A percentile compares a stretch with the other conserved stretches of the same genome.
These are phyloP conservation scores for Cantharis rufa DNA, from an alignment of 2,888 invertebrate species.

Conservation along the genomic window DNA sequence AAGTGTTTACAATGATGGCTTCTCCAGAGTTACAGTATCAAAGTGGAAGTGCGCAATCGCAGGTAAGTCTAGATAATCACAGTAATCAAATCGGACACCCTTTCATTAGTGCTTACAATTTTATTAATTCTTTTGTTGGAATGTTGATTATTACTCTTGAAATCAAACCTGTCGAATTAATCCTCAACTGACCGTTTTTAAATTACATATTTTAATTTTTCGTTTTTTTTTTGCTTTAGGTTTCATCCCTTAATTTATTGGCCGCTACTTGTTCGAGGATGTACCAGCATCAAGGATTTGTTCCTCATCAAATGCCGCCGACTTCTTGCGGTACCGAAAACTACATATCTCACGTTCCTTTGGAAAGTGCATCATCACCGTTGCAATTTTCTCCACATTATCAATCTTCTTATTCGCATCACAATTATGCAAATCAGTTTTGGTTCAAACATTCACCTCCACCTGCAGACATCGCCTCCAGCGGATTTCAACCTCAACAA, in stretches of 20 bases:
- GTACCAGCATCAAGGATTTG: slow-evolving; percentile 46
- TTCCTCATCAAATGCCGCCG: slow-evolving; percentile 47
- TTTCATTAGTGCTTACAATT: slow-evolving; percentile 51
- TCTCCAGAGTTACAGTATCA: slow-evolving; percentile 51
- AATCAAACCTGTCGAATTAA: slow-evolving; percentile 28
- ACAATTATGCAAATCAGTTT: slow-evolving; percentile 45
- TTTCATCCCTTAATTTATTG: slow-evolving; percentile 50
- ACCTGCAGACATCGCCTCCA: slow-evolving; percentile 50
- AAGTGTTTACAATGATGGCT: slow-evolving; percentile 52
- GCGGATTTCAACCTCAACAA: slow-evolving; percentile 58
- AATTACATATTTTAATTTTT: slow-evolving; percentile 6
- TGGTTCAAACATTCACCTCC: slow-evolving; percentile 55
- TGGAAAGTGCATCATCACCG: slow-evolving; percentile 47
- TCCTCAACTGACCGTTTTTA: slow-evolving; percentile 1
- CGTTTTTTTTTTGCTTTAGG: slow-evolving; percentile 39
- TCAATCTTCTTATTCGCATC: slow-evolving; percentile 39
- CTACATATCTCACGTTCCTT: slow-evolving; percentile 47
- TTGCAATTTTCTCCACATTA: slow-evolving; percentile 53
- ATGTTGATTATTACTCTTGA: slow-evolving; percentile 28
- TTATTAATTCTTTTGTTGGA: slow-evolving; percentile 44
- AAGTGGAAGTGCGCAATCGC: slow-evolving; percentile 51
- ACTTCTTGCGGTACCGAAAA: slow-evolving; percentile 52
- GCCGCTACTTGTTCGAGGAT: slow-evolving; percentile 51
- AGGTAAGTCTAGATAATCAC: slow-evolving; percentile 54
- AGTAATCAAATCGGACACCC: slow-evolving; percentile 51